phyloP scores from a whole-genome alignment of 2,113 vertebrate species.

The Astur gentilis region DNA sequence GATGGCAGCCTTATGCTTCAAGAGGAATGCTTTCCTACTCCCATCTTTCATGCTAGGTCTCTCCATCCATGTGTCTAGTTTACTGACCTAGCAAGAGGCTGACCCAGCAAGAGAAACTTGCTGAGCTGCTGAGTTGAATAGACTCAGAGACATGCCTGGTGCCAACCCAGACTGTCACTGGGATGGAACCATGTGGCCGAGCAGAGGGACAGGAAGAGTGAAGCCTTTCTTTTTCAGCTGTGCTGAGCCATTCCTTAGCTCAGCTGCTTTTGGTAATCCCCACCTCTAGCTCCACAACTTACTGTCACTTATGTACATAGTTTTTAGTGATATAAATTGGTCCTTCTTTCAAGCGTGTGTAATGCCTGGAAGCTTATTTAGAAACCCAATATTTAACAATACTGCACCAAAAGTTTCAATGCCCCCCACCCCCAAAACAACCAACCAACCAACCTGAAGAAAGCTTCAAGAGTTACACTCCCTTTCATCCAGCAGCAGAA shows the following conservation, averaged over 20 bases:
- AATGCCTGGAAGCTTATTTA: not conserved
- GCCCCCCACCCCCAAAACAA: not conserved
- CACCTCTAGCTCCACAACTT: not conserved
- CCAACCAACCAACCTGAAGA: not conserved
- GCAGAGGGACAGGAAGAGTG: not conserved
- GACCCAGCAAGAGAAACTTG: not conserved
- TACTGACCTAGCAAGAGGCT: not conserved
- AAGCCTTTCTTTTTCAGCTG: not conserved
- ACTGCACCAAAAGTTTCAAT: not conserved
- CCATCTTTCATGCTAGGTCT: not conserved
- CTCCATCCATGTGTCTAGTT: not conserved
- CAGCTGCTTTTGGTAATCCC: not conserved
- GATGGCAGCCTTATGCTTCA: not conserved
- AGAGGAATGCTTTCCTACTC: not conserved
- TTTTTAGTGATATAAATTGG: too few species aligned
- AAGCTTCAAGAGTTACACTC: not conserved
- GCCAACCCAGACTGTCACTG: not conserved
- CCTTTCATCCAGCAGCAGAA: not conserved
- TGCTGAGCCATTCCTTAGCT: not conserved
- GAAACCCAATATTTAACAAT: not conserved
- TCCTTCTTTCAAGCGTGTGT: not conserved
- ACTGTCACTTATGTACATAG: accelerated
- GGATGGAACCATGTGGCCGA: not conserved
- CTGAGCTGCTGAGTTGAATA: not conserved
- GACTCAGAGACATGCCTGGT: not conserved